These are phyloP conservation scores for Bellardia bayeri DNA, from an alignment of 2,888 invertebrate species.

Conservation along the genomic window DNA sequence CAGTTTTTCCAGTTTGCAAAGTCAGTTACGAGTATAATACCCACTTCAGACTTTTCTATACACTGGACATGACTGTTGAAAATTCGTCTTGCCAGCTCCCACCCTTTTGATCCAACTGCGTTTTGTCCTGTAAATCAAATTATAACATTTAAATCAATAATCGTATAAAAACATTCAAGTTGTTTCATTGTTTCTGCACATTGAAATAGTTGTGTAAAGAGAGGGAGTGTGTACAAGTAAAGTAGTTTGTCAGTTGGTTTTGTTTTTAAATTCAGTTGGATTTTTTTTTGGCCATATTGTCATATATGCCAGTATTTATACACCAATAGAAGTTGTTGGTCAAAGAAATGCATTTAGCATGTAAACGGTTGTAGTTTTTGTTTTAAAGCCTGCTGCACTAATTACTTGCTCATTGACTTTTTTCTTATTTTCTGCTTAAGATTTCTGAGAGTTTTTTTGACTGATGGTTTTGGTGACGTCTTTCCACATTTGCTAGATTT, in stretches of 20 bases:
- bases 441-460: too few species aligned
- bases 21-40: background rate
- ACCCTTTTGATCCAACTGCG: background rate
- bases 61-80: background rate
- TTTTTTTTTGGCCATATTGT: too few species aligned
- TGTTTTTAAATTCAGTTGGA: background rate
- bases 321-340: too few species aligned
- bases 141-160: conserved; percentile 33
- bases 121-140: background rate
- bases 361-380: too few species aligned
- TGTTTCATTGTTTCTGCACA: background rate
- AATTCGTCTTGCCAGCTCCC: background rate
- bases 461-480: too few species aligned
- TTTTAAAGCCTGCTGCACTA: too few species aligned
- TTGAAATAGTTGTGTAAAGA: background rate
- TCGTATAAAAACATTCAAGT: background rate
- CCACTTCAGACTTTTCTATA: background rate
- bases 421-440: too few species aligned
- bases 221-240: background rate
- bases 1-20: conserved; percentile 10
- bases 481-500: too few species aligned
- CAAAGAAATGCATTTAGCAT: too few species aligned
- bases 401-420: too few species aligned
- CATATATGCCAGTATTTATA: too few species aligned
- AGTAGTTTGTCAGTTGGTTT: conserved; percentile 6